These are phyloP conservation scores for Coptodon rendalli DNA, from an alignment of 2,113 vertebrate species.

Conservation along the genomic window DNA sequence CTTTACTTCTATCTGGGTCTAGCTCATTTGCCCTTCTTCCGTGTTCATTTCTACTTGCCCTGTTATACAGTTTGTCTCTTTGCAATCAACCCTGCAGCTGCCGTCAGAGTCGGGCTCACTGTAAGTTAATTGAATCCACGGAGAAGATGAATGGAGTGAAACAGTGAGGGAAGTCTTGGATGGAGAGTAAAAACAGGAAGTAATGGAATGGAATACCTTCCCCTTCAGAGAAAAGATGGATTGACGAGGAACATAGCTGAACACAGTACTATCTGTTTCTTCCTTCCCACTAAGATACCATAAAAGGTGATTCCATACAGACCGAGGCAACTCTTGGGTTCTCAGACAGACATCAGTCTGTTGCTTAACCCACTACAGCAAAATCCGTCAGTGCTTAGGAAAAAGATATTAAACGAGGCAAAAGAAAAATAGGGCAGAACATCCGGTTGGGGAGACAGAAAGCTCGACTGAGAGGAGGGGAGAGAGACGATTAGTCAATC, in stretches of 20 bases:
- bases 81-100: constrained; percentile 35
- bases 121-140: neutral
- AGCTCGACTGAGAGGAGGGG: constrained; percentile 26
- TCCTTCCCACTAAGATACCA: constrained; percentile 27
- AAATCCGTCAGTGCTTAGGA: constrained; percentile 44
- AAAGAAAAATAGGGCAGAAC: neutral
- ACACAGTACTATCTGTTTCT: constrained; percentile 44
- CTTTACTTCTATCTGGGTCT: constrained; percentile 9
- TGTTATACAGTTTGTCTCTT: constrained; percentile 1
- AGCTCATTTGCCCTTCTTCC: constrained; percentile 3
- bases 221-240: constrained; percentile 25
- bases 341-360: constrained; percentile 35
- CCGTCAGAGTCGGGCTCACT: neutral
- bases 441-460: constrained; percentile 31
- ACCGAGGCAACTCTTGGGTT: constrained; percentile 37
- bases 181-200: neutral
- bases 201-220: neutral
- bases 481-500: constrained; percentile 63
- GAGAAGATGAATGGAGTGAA: neutral
- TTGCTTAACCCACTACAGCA: constrained; percentile 32
- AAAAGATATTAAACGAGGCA: neutral
- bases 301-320: constrained; percentile 48
- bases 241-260: constrained; percentile 50
- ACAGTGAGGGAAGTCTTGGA: neutral
- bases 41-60: neutral